A percentile compares a stretch with the other conserved stretches of the same genome.
phyloP scores from a whole-genome alignment of 92 coral and sea anemone species.

The Epizoanthus rinbou region DNA sequence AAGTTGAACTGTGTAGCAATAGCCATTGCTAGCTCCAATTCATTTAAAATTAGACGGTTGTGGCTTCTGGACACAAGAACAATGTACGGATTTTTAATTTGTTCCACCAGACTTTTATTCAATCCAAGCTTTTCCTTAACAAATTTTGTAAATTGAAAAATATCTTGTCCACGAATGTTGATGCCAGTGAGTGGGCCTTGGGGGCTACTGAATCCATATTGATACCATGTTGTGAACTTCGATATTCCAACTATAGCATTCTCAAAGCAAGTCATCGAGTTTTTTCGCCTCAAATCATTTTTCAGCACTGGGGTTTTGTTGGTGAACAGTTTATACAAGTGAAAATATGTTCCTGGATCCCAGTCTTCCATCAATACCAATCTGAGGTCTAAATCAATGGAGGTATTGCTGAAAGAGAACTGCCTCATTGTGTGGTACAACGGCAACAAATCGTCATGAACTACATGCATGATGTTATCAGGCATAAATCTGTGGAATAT shows the following conservation, averaged over 20 bases:
- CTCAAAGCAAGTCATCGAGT: conserved; percentile 79
- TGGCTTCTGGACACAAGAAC: conserved; percentile 76
- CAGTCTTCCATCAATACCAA: conserved; percentile 91
- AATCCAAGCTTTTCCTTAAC: conserved; percentile 62
- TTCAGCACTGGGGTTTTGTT: conserved; percentile 58
- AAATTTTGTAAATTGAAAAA: conserved; percentile 74
- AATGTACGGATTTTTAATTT: conserved; percentile 22
- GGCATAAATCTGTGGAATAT: conserved; percentile 89
- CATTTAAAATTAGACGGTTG: conserved; percentile 86
- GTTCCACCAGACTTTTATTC: background rate
- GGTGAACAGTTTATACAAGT: conserved; percentile 78
- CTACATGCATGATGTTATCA: conserved; percentile 92
- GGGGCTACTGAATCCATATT: conserved; percentile 87
- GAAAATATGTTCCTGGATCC: conserved; percentile 72
- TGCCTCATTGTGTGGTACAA: conserved; percentile 78
- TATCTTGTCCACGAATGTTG: conserved; percentile 57
- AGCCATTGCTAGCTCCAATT: conserved; percentile 72
- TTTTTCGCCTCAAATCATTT: conserved; percentile 34
- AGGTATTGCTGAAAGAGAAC: conserved; percentile 46
- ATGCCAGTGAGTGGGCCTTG: conserved; percentile 77
- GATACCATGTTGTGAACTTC: conserved; percentile 94
- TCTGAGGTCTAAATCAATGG: conserved; percentile 60
- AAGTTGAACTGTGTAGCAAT: conserved; percentile 75
- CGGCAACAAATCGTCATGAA: conserved; percentile 95
- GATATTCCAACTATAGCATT: conserved; percentile 84